Conservation (phyloP, 2,797 vertebrate genomes). For the Enteromius mattozi region DNA sequence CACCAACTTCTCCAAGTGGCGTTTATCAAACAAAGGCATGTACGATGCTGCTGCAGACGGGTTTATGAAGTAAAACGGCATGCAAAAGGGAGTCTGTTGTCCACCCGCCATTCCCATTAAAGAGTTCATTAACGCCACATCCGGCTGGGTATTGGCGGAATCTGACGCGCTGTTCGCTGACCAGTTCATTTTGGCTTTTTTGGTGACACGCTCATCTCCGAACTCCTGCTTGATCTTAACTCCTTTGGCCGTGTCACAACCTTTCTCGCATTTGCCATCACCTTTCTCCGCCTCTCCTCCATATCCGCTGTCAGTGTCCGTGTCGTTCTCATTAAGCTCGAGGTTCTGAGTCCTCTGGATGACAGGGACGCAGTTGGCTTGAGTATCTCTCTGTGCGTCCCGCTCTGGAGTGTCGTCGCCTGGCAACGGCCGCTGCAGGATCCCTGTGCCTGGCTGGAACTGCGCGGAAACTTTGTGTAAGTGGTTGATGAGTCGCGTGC, state of each 20-base stretch:
- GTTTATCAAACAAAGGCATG: conserved; percentile 92
- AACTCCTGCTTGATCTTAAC: conserved; percentile 91
- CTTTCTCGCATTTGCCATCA: conserved; percentile 75
- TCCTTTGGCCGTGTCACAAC: conserved; percentile 74
- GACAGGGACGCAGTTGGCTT: conserved; percentile 92
- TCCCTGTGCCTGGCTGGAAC: conserved; percentile 80
- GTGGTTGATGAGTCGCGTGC: conserved; percentile 89
- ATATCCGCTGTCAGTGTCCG: conserved; percentile 97
- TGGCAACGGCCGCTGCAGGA: conserved; percentile 76
- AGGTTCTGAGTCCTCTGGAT: conserved; percentile 92
- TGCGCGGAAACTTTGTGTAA: conserved; percentile 89
- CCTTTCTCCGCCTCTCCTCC: conserved; percentile 89
- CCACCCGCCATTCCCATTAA: conserved; percentile 86
- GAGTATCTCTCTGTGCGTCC: conserved; percentile 79
- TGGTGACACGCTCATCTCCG: conserved; percentile 82
- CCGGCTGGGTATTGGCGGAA: conserved; percentile 71
- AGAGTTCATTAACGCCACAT: conserved; percentile 87
- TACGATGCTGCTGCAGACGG: conserved; percentile 89
- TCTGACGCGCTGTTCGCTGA: conserved; percentile 69
- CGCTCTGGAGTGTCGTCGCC: conserved; percentile 74
- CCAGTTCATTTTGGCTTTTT: conserved; percentile 85
- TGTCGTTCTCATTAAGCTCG: conserved; percentile 90
- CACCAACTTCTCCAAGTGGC: conserved; percentile 87
- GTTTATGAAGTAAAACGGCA: conserved; percentile 94
- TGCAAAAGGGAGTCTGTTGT: conserved; percentile 91